Evolutionary conservation across 2,888 invertebrate genomes (phyloP).

Genomic region (Rhamnusium bicolor): DNA sequence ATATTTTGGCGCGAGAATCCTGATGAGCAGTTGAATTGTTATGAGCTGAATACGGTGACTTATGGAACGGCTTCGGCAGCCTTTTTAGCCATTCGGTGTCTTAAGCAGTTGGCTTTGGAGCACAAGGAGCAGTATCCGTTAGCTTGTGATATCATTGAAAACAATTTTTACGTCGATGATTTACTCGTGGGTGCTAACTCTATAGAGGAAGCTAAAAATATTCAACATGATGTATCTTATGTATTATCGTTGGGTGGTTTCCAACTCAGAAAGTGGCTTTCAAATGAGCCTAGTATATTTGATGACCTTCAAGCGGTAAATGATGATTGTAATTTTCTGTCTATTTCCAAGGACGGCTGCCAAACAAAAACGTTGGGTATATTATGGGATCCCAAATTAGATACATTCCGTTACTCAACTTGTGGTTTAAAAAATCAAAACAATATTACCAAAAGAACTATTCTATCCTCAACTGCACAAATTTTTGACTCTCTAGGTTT

Average conservation of each 20-base stretch:
- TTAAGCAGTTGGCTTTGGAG: constrained; percentile 14
- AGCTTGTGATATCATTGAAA: constrained; percentile 3
- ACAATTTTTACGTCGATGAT: constrained; percentile 18
- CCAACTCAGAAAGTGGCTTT: constrained; percentile 16
- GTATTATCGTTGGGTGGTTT: constrained; percentile 6
- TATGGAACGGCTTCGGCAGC: constrained; percentile 16
- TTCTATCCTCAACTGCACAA: constrained; percentile 25
- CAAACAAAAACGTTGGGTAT: neutral
- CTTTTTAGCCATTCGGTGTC: neutral
- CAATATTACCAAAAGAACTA: neutral
- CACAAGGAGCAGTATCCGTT: neutral
- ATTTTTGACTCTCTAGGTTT: constrained; percentile 33
- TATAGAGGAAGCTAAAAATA: neutral
- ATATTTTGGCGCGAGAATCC: constrained; percentile 26
- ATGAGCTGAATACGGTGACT: constrained; percentile 14
- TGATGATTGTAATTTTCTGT: neutral
- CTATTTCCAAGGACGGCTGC: neutral
- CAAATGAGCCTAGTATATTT: constrained; percentile 7
- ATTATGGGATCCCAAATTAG: neutral
- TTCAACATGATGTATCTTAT: constrained; percentile 1
- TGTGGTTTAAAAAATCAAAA: neutral
- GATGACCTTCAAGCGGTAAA: neutral
- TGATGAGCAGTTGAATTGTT: neutral
- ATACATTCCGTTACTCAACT: neutral
- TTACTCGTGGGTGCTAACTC: constrained; percentile 6